Evolutionary conservation across 2,888 invertebrate genomes (phyloP), one percentile per base, ranked within the genome.

Genomic region (Empis livida): DNA sequence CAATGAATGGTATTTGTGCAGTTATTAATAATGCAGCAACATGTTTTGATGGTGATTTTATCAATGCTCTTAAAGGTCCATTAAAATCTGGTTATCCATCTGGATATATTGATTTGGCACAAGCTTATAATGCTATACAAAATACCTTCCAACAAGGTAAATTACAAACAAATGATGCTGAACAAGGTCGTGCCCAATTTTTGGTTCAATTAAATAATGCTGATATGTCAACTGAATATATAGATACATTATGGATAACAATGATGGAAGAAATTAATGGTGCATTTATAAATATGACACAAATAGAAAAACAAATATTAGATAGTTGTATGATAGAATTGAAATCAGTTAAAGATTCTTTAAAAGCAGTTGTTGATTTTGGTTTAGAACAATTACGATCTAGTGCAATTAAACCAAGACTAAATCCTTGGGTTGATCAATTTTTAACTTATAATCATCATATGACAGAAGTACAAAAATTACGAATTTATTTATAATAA

Each of bases 1-100:
- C 90, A 62, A 78, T 96, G 49, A 96, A 97, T 70, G 96, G 94
- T 45, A 84, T 91, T 42, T 99, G 99, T 73, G 95, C 92, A 3
- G 89, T 94, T 57, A 82, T 99, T 27, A 99, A 99, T 72, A 92
- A 93, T 67, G 90, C 88, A 5, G 84, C 86, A 57, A 78, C 87
- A 1, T 79, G 87, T 52, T 72, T 99, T 50, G 96, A 97, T 72
- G 83, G 84, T 37, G 84, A 85, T 58, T 88, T 85, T 64, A 78
- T 84, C 32, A 78, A 78, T 51, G 79, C 86, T 41, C 71, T 94
- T 42, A 77, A 80, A 51, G 74, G 77, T 32, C 78, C 83, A 46
- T 72, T 96, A 41, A 79, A 84, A 55, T 56, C 61, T 59, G 89
- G 89, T 2, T 88, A 84, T 64, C 85, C 87, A 1, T 79, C 81